These are phyloP conservation scores for Bradypus variegatus DNA, from an alignment of 2,797 vertebrate species.

Conservation along the genomic window DNA sequence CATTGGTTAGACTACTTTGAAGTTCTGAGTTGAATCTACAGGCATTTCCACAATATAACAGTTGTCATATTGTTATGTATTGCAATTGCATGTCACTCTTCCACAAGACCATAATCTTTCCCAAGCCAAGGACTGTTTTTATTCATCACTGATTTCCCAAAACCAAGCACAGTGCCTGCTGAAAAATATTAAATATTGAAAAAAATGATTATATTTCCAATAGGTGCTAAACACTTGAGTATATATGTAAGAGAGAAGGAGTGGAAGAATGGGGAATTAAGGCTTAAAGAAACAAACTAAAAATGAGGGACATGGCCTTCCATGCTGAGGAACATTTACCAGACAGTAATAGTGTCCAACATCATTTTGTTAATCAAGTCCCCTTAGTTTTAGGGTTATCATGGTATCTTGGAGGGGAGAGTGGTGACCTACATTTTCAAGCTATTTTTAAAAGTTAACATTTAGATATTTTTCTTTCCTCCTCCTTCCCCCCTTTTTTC, in stretches of 20 bases:
- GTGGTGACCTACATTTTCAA: background rate
- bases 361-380: conserved; percentile 21
- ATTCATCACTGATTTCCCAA: conserved; percentile 9
- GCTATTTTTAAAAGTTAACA: background rate
- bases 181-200: background rate
- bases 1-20: background rate
- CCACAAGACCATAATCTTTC: background rate
- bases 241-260: background rate
- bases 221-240: background rate
- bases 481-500: background rate
- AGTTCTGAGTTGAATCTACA: conserved; percentile 11
- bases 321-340: background rate
- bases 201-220: background rate
- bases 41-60: background rate
- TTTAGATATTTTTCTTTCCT: background rate
- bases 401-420: background rate
- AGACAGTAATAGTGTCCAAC: background rate
- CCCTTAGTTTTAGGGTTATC: background rate
- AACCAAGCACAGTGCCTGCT: background rate
- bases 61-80: background rate
- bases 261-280: background rate
- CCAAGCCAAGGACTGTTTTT: background rate
- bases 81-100: background rate
- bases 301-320: background rate
- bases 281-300: background rate